These are phyloP conservation scores for Temnothorax ravouxi DNA, from an alignment of 2,888 invertebrate species.

Conservation along the genomic window DNA sequence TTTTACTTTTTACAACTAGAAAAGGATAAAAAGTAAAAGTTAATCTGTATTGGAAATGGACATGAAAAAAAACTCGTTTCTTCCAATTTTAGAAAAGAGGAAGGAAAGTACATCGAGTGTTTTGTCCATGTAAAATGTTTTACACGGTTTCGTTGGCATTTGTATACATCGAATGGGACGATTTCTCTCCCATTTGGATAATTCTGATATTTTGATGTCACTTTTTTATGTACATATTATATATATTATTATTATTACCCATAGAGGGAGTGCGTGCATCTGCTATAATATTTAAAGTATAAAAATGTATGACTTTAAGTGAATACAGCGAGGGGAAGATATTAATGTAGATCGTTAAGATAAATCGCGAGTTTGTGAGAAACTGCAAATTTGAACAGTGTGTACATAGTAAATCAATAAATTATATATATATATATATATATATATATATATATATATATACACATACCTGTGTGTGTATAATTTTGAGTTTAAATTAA, in stretches of 20 bases:
- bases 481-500: not conserved
- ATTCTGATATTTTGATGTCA: constrained; percentile 28
- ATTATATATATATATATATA: not conserved
- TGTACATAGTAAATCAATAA: constrained; percentile 39
- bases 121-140: not conserved
- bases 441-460: not conserved
- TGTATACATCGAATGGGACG: not conserved
- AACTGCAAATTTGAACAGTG: constrained; percentile 62
- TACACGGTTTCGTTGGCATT: not conserved
- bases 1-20: too few relatives aligned
- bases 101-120: not conserved
- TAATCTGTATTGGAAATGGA: too few relatives aligned
- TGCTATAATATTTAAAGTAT: constrained; percentile 54
- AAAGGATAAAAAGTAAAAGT: too few relatives aligned
- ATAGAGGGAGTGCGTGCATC: constrained; percentile 52
- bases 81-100: not conserved
- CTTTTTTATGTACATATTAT: constrained; percentile 65
- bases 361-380: constrained; percentile 39
- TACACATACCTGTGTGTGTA: not conserved
- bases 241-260: constrained; percentile 60
- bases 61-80: not conserved
- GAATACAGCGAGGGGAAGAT: constrained; percentile 39
- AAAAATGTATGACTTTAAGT: constrained; percentile 47
- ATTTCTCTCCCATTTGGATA: constrained; percentile 30
- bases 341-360: constrained; percentile 43